Evolutionary conservation across 2,888 invertebrate genomes (phyloP).

Genomic region (Criorhina ranunculi): DNA sequence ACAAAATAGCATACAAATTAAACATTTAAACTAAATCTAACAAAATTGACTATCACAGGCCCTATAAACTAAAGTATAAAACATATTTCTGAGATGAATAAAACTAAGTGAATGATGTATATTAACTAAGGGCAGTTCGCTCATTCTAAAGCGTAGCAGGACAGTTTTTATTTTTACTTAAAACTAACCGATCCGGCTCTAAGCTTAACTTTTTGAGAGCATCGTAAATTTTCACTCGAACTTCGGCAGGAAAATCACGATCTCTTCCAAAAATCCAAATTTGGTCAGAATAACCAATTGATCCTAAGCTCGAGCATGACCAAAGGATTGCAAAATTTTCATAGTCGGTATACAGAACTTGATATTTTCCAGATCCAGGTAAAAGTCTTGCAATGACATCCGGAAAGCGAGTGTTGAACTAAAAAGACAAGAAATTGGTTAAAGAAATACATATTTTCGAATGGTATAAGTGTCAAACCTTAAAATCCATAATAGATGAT

Average conservation of each 20-base stretch:
- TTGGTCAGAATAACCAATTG: conserved; percentile 86
- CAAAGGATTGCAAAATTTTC: conserved; percentile 89
- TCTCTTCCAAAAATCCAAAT: conserved; percentile 90
- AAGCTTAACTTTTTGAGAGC: conserved; percentile 86
- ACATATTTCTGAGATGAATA: conserved; percentile 16
- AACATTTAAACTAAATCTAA: conserved; percentile 44
- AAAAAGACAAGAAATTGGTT: conserved; percentile 73
- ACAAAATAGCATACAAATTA: conserved; percentile 36
- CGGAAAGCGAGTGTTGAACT: conserved; percentile 88
- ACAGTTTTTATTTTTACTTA: conserved; percentile 89
- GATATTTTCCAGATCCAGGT: conserved; percentile 90
- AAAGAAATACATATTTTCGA: not conserved
- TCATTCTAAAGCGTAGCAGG: conserved; percentile 79
- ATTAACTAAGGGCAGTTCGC: conserved; percentile 41
- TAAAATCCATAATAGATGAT: conserved; percentile 85
- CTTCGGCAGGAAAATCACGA: conserved; percentile 87
- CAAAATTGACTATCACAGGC: conserved; percentile 73
- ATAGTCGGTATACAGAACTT: conserved; percentile 90
- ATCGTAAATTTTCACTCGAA: conserved; percentile 88
- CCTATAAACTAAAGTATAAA: conserved; percentile 52
- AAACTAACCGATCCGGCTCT: conserved; percentile 89
- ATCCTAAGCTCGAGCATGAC: conserved; percentile 89
- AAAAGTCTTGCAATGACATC: conserved; percentile 88
- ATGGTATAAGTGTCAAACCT: conserved; percentile 78
- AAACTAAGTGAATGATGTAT: conserved; percentile 28